Evolutionary conservation across 2,113 vertebrate species (phyloP), one percentile per base, ranked within the genome.

Genomic region (Lethenteron camtschaticum): DNA sequence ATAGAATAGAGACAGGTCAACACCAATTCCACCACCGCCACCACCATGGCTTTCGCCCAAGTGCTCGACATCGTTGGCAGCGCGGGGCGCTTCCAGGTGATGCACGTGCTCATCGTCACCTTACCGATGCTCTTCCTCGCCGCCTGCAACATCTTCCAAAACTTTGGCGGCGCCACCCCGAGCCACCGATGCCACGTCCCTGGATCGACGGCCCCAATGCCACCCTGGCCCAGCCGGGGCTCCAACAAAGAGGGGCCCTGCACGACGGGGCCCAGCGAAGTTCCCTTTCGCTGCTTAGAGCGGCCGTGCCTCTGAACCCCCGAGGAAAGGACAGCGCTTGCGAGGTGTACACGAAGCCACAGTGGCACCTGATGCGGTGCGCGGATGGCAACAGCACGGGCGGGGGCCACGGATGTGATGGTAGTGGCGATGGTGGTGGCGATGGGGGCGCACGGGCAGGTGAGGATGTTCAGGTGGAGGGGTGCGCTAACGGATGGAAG

Each of bases 401-500:
- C 75, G 74, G 72, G 73, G 75, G 71, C 74, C 76, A 41, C 57
- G 57, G 68, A 68, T 9, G 1, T 11, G 69, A 56, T 68, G 55
- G 73, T 77, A 66, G 66, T 79, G 56, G 73, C 79, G 8, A 1
- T 57, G 24, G 70, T 77, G 59, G 66, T 79, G 56, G 73, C 79
- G 8, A 1, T 57, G 24, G 70, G n/a, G 57, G 71, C 1, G 1
- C 11, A 66, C 0, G 73, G 76, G 12, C 66, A 71, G 18, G 81
- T 72, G 0, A 69, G 78, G 9, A 76, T 73, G 16, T 89, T 85
- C 59, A 77, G 57, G 68, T 81, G 81, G 2, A 80, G 71, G 70
- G 72, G 0, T 81, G 81, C 66, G 56, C 70, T n/a, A 75, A 81
- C 0, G 77, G 79, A 71, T 82, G 80, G 80, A 63, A 70, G 68